Conservation (phyloP, 2,113 vertebrate species). For the Panthera uncia region DNA sequence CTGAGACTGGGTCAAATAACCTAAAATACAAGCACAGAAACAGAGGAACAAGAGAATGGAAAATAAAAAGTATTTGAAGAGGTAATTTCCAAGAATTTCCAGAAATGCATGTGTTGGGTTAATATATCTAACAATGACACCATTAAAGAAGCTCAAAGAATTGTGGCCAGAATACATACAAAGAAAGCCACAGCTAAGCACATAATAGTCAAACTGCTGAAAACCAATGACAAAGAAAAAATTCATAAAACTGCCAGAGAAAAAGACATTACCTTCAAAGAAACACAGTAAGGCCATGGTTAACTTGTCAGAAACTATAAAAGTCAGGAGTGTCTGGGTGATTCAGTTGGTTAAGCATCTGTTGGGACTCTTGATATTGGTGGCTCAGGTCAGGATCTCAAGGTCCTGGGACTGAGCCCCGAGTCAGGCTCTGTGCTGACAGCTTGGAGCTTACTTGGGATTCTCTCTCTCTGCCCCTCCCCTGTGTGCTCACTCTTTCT, state of each 20-base stretch:
- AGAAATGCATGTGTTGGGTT: neutral
- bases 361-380: too few relatives aligned
- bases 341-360: too few relatives aligned
- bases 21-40: neutral
- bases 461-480: too few relatives aligned
- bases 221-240: neutral
- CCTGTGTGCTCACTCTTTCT: too few relatives aligned
- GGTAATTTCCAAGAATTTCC: neutral
- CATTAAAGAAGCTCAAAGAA: neutral
- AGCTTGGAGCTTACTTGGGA: too few relatives aligned
- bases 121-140: neutral
- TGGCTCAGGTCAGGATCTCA: too few relatives aligned
- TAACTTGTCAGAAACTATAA: neutral
- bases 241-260: neutral
- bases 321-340: neutral
- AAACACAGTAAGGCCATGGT: neutral
- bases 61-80: neutral
- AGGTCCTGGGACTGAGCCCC: too few relatives aligned
- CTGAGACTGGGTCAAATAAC: neutral
- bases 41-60: neutral
- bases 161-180: neutral
- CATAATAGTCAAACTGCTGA: neutral
- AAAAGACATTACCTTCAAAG: conserved; percentile 2
- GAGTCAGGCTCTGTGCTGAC: too few relatives aligned
- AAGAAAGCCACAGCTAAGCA: neutral